Evolutionary conservation across 2,888 invertebrate species (phyloP), one percentile per base, ranked within the genome.

Genomic region (Dastarcus helophoroides): DNA sequence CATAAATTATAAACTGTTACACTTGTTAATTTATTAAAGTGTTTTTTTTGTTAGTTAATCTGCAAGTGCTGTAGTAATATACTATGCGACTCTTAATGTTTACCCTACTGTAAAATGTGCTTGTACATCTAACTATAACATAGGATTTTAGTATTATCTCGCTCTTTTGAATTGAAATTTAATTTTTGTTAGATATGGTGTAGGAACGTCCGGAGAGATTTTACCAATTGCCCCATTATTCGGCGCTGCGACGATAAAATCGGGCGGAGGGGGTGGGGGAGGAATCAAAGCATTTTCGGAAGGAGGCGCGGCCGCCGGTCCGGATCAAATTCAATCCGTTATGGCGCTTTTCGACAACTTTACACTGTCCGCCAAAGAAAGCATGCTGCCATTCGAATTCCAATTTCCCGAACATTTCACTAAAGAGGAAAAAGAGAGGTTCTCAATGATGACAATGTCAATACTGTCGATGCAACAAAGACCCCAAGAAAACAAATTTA

Each of bases 401-500:
- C 16, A 28, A 7, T 28, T 33, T 11, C 28, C 27, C 2, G 33
- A 33, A 12, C 29, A 33, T 11, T 3, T 33, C 22, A 27, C 14
- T 12, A 24, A 22, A 2, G 19, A 9, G 7, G 29, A 22, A 2
- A 29, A 29, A 2, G 22, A 16, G 7, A 24, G 22, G n/a, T 15
- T 14, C 12, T 41, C 39, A 2, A 21, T 23, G 3, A 21, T 40
- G 3, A 37, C 40, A n/a, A 44, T 34, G 35, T 52, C 51, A 29
- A 44, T 47, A 4, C 35, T 48, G 4, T 55, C 54, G 1, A 43
- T 55, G 30, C 45, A 37, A 24, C 44, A 34, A 27, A 40, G 44
- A 9, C 50, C 53, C 8, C 42, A 47, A 4, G 50, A 54, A 22
- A 45, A 50, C 14, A 53, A 48, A 24, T 53, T 47, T 23, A 39